These are phyloP conservation scores for Agonopterix alstromeriana DNA, from an alignment of 2,888 invertebrate species.

Conservation along the genomic window DNA sequence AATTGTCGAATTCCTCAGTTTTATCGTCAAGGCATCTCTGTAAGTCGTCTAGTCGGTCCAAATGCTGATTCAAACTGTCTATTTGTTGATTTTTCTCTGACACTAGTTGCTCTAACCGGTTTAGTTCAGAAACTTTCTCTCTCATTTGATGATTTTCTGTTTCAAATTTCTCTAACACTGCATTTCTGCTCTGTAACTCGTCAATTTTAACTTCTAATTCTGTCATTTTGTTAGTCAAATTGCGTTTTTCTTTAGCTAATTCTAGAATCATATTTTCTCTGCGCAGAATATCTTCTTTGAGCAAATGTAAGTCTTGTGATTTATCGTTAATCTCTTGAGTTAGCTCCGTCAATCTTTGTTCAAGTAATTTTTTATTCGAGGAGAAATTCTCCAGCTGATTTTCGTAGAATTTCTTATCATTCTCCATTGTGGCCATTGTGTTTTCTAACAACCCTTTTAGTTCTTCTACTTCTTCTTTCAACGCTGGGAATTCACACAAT, in stretches of 20 bases:
- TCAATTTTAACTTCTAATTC: conserved; percentile 71
- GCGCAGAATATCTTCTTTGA: conserved; percentile 74
- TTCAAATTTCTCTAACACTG: conserved; percentile 48
- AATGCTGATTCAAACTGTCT: conserved; percentile 66
- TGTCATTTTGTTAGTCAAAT: conserved; percentile 60
- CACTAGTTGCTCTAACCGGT: conserved; percentile 71
- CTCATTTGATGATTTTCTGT: conserved; percentile 63
- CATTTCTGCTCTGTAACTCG: conserved; percentile 62
- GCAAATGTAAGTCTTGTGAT: conserved; percentile 67
- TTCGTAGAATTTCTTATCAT: conserved; percentile 75
- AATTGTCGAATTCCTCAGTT: conserved; percentile 61
- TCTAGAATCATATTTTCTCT: conserved; percentile 77
- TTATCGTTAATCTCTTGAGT: conserved; percentile 73
- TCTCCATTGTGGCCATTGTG: conserved; percentile 68
- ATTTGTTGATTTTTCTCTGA: conserved; percentile 75
- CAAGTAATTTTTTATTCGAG: conserved; percentile 68
- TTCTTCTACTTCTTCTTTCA: conserved; percentile 68
- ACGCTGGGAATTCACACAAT: conserved; percentile 66
- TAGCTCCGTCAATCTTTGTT: conserved; percentile 75
- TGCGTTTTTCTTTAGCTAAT: conserved; percentile 76
- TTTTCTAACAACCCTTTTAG: conserved; percentile 63
- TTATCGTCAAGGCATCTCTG: conserved; percentile 69
- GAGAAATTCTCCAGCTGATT: conserved; percentile 72
- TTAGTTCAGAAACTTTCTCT: conserved; percentile 63
- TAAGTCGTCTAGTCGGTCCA: conserved; percentile 64